Percentiles rank a stretch among this genome's conserved stretches.
These are phyloP conservation scores for Opisthograptis luteolata DNA, from an alignment of 2,888 invertebrate species.

Conservation along the genomic window DNA sequence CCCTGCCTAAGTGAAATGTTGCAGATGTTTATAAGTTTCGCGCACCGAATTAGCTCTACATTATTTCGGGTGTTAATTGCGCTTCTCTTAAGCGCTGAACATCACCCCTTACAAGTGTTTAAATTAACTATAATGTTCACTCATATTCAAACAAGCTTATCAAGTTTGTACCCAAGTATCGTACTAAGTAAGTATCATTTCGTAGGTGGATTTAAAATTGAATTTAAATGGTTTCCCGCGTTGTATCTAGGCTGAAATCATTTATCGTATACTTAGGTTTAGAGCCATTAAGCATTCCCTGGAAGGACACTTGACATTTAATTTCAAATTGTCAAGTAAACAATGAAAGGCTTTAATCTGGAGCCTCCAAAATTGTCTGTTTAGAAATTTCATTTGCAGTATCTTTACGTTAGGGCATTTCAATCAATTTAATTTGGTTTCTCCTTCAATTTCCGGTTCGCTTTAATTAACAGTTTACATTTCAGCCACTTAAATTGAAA, in stretches of 20 bases:
- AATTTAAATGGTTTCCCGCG: conserved; percentile 15
- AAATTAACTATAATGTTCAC: conserved; percentile 16
- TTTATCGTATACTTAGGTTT: conserved; percentile 1
- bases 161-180: too few species aligned
- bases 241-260: conserved; percentile 4
- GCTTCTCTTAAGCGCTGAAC: conserved; percentile 14
- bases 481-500: conserved; percentile 14
- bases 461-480: conserved; percentile 27
- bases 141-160: conserved; percentile 24
- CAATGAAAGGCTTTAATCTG: conserved; percentile 22
- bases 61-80: conserved; percentile 21
- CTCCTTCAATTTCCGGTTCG: conserved; percentile 26
- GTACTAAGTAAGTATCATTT: conserved; percentile 14
- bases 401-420: conserved; percentile 19
- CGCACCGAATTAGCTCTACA: conserved; percentile 14
- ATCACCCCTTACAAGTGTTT: conserved; percentile 19
- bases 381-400: conserved; percentile 19
- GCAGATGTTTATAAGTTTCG: conserved; percentile 29
- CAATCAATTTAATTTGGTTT: conserved; percentile 28
- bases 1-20: conserved; percentile 30
- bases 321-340: conserved; percentile 25
- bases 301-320: conserved; percentile 22
- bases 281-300: not conserved
- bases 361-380: conserved; percentile 13
- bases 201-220: conserved; percentile 29